Conservation (phyloP, 1,140 invertebrate species). For the Caerostris darwini region DNA sequence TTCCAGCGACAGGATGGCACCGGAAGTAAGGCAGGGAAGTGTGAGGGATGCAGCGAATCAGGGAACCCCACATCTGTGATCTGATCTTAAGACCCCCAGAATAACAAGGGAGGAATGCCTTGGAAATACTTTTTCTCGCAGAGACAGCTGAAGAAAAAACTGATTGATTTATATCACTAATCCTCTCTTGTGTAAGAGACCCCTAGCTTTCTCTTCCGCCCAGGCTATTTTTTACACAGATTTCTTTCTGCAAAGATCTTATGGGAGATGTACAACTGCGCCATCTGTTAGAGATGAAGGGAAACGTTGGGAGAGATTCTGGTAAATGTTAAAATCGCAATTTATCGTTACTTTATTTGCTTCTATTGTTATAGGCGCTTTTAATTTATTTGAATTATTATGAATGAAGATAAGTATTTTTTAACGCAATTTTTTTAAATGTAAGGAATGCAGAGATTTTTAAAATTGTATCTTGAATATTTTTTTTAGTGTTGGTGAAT, state of each 20-base stretch:
- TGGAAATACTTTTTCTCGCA: slow-evolving; percentile 14
- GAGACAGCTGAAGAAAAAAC: slow-evolving; percentile 46
- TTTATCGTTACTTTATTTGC: no score
- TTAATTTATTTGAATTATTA: no score
- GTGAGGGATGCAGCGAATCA: slow-evolving; percentile 43
- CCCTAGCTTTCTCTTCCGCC: slow-evolving; percentile 34
- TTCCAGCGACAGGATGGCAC: slow-evolving; percentile 39
- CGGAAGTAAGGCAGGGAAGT: slow-evolving; percentile 32
- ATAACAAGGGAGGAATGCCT: slow-evolving; percentile 53
- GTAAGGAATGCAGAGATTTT: no score
- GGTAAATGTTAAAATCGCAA: no score
- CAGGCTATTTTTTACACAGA: slow-evolving; percentile 3
- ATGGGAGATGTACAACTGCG: neutral
- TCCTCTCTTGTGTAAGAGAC: slow-evolving; percentile 33
- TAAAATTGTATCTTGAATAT: no score
- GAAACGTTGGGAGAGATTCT: neutral
- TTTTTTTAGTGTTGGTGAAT: no score
- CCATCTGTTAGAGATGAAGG: slow-evolving; percentile 41
- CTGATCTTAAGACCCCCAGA: slow-evolving; percentile 42
- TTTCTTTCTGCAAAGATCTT: slow-evolving; percentile 24
- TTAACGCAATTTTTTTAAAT: no score
- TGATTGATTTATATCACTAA: slow-evolving; percentile 62
- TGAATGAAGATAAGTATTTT: no score
- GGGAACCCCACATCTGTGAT: slow-evolving; percentile 51
- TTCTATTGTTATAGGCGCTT: no score